phyloP scores from a whole-genome alignment of 2,113 vertebrate genomes.

The Potamarius usumacintae region DNA sequence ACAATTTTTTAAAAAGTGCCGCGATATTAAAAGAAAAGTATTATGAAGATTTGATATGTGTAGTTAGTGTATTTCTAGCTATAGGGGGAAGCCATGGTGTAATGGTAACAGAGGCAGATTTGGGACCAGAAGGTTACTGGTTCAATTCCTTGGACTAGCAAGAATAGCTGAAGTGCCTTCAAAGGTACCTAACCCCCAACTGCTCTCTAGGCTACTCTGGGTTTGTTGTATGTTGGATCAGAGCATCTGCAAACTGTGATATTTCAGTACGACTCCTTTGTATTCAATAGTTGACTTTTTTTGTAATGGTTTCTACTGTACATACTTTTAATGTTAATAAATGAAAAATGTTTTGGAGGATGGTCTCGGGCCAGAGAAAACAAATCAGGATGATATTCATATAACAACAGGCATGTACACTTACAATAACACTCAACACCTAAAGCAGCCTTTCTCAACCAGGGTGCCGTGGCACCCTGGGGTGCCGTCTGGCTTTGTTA shows the following conservation, averaged over 20 bases:
- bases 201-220: too few species aligned
- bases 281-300: background rate
- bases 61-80: background rate
- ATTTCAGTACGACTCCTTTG: background rate
- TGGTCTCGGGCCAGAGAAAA: background rate
- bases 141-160: too few species aligned
- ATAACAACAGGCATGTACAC: background rate
- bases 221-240: too few species aligned
- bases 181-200: too few species aligned
- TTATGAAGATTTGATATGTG: background rate
- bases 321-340: background rate
- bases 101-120: too few species aligned
- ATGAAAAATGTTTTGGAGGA: background rate
- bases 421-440: background rate
- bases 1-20: background rate
- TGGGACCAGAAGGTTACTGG: too few species aligned
- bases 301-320: background rate
- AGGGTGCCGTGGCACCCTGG: too few species aligned
- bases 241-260: background rate
- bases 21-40: background rate
- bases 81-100: too few species aligned
- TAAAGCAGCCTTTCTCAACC: background rate
- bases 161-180: too few species aligned
- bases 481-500: too few species aligned
- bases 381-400: background rate